Evolutionary conservation across 37 sponge, comb jelly and placozoan species (phyloP).

Genomic region (Amphimedon queenslandica): DNA sequence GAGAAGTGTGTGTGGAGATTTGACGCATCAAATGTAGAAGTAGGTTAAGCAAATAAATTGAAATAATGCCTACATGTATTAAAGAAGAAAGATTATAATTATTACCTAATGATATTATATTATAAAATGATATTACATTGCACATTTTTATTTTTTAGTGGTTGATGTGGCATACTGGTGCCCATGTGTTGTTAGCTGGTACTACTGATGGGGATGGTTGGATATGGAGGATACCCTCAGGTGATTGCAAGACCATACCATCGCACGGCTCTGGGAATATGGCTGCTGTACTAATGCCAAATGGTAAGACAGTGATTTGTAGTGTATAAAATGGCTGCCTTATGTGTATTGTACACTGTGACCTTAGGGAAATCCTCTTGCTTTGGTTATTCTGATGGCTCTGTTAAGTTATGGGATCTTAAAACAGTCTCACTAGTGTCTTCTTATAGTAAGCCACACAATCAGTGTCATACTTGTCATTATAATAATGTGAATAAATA

Average conservation of each 20-base stretch:
- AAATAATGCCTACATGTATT: background rate
- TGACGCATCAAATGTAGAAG: slow-evolving; percentile 69
- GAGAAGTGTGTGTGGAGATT: slow-evolving; percentile 40
- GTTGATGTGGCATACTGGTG: slow-evolving; percentile 75
- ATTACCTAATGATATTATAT: no score
- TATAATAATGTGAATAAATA: background rate
- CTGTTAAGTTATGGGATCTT: slow-evolving; percentile 74
- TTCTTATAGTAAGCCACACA: background rate
- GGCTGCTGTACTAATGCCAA: slow-evolving; percentile 45
- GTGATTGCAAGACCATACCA: slow-evolving; percentile 76
- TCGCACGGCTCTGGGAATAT: slow-evolving; percentile 39
- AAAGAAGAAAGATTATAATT: no score
- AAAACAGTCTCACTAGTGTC: slow-evolving; percentile 32
- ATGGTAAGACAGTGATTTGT: no score
- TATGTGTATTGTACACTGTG: no score
- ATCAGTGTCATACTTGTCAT: background rate
- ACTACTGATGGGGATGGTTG: slow-evolving; percentile 74
- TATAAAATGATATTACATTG: background rate
- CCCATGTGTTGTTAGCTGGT: slow-evolving; percentile 84
- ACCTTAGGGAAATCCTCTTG: slow-evolving; percentile 39
- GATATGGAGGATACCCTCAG: slow-evolving; percentile 93
- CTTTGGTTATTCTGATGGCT: slow-evolving; percentile 87
- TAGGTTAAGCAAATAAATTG: no score
- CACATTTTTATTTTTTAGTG: slow-evolving; percentile 58
- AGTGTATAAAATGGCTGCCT: no score